A percentile compares a stretch with the other conserved stretches of the same genome.
These are phyloP conservation scores for Athene cunicularia DNA, from an alignment of 2,113 vertebrate species.

Conservation along the genomic window DNA sequence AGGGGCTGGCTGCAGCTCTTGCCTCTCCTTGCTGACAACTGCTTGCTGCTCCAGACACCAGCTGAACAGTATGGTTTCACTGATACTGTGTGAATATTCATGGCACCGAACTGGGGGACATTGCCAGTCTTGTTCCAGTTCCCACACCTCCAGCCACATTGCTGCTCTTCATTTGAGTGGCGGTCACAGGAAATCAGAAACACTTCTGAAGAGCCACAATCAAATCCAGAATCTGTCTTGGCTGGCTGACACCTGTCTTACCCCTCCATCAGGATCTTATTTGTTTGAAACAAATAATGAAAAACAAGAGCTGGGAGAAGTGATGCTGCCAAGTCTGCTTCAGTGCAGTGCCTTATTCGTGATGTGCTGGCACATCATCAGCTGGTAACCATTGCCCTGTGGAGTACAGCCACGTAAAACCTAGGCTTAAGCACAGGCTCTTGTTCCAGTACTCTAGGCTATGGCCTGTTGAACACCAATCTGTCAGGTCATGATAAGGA, in stretches of 20 bases:
- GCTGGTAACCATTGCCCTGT: background rate
- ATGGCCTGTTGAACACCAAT: background rate
- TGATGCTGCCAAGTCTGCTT: background rate
- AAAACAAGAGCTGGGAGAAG: background rate
- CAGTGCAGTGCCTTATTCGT: background rate
- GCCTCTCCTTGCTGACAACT: background rate
- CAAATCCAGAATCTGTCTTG: background rate
- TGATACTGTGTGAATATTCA: background rate
- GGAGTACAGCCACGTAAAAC: background rate
- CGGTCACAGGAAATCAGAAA: background rate
- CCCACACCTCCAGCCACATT: rapidly evolving
- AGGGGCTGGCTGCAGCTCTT: background rate
- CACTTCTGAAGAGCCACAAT: background rate
- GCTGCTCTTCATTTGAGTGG: background rate
- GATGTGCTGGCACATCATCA: background rate
- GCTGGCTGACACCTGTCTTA: background rate
- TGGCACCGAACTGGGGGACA: too few relatives aligned
- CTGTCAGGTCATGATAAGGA: background rate
- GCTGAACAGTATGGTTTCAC: background rate
- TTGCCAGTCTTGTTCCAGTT: background rate
- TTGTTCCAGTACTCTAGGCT: background rate
- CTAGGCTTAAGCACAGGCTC: background rate
- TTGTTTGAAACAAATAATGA: background rate
- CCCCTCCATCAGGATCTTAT: background rate
- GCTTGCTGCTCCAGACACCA: background rate